These are phyloP conservation scores for Atopsyche davidsoni DNA, from an alignment of 1,140 invertebrate genomes.

Conservation along the genomic window DNA sequence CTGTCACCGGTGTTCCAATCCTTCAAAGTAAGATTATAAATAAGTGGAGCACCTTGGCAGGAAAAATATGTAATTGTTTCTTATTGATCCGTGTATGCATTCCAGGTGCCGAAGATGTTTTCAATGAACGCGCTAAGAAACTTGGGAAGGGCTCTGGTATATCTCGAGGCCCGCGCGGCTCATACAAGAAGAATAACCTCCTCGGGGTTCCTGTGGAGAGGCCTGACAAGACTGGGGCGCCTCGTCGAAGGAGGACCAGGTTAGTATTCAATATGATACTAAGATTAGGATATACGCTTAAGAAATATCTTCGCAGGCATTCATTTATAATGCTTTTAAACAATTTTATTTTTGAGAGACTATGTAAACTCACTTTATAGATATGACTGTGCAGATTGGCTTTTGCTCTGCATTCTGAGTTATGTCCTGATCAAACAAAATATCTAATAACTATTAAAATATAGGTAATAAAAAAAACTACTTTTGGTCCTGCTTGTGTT, in stretches of 20 bases:
- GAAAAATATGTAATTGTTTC: background rate
- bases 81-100: background rate
- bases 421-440: no score
- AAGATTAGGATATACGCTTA: no score
- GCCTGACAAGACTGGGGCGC: constrained; percentile 35
- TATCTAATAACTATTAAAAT: no score
- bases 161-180: constrained; percentile 19
- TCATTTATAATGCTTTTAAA: no score
- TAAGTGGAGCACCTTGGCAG: background rate
- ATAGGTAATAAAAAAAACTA: no score
- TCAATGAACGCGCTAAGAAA: constrained; percentile 23
- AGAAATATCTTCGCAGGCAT: no score
- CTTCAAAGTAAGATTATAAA: constrained; percentile 46
- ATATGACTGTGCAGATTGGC: no score
- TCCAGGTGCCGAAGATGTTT: constrained; percentile 23
- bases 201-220: constrained; percentile 35
- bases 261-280: no score
- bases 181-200: constrained; percentile 30
- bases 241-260: constrained; percentile 41
- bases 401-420: no score
- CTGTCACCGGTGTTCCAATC: constrained; percentile 75
- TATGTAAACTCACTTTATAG: no score
- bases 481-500: background rate
- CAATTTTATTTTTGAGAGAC: no score
- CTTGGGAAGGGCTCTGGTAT: constrained; percentile 2